Percentiles rank a stretch among this genome's conserved stretches.
Evolutionary conservation across 1,140 invertebrate genomes (phyloP).

Genomic region (Drosophila kikkawai): DNA sequence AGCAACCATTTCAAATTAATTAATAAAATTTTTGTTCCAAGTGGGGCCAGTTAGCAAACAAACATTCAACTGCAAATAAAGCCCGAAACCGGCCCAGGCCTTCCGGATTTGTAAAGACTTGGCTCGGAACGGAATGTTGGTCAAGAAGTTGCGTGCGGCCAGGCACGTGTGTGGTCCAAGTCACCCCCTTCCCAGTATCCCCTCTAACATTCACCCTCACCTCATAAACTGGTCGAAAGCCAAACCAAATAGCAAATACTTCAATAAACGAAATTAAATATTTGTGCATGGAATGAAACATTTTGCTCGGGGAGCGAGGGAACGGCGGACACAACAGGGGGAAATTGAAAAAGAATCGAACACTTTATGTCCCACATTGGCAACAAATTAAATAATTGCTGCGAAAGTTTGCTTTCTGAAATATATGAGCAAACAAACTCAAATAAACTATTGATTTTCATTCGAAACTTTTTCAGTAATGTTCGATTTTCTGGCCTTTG

Average conservation of each 20-base stretch:
- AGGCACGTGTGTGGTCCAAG: constrained; percentile 35
- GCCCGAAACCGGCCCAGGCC: constrained; percentile 38
- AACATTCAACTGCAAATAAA: constrained; percentile 42
- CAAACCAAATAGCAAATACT: constrained; percentile 74
- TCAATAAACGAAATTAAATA: constrained; percentile 81
- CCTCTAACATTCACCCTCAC: constrained; percentile 5
- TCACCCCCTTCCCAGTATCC: neutral
- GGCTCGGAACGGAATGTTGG: constrained; percentile 44
- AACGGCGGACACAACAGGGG: neutral
- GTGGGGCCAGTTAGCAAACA: constrained; percentile 40
- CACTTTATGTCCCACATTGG: constrained; percentile 44
- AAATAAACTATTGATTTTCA: constrained; percentile 12
- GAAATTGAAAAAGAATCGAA: constrained; percentile 34
- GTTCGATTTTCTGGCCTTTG: constrained; percentile 13
- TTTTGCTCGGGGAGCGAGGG: constrained; percentile 17
- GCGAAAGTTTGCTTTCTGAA: constrained; percentile 21
- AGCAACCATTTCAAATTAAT: constrained; percentile 69
- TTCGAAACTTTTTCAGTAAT: constrained; percentile 7
- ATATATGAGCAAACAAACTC: constrained; percentile 31
- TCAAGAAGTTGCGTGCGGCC: constrained; percentile 62
- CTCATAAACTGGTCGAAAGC: constrained; percentile 43
- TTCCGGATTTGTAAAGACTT: constrained; percentile 34
- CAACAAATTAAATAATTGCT: constrained; percentile 69
- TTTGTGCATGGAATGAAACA: constrained; percentile 70
- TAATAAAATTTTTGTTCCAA: constrained; percentile 70